phyloP scores from a whole-genome alignment of 2,113 vertebrate species.

The Ctenomys sociabilis region DNA sequence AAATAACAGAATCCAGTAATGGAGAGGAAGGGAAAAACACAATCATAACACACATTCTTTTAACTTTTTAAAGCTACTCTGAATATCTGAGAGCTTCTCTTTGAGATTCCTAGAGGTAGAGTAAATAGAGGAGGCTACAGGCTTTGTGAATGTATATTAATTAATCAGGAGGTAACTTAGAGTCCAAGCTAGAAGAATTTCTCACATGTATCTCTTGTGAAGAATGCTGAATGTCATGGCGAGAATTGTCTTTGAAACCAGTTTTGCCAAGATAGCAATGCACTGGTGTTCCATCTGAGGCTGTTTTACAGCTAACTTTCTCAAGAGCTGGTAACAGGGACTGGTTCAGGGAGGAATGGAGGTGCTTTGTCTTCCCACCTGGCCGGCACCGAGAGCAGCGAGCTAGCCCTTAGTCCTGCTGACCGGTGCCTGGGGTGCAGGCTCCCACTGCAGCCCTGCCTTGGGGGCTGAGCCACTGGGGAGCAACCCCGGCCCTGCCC shows the following conservation, averaged over 20 bases:
- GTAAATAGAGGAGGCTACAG: neutral
- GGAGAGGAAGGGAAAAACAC: neutral
- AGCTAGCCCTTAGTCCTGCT: neutral
- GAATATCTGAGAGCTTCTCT: neutral
- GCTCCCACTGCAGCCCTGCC: neutral
- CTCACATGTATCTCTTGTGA: neutral
- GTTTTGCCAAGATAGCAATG: neutral
- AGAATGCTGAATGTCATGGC: neutral
- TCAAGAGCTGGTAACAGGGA: neutral
- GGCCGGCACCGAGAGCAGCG: neutral
- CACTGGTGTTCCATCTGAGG: neutral
- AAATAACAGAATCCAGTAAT: neutral
- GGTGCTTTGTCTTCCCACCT: neutral
- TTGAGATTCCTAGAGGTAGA: neutral
- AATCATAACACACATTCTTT: neutral
- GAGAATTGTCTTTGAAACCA: neutral
- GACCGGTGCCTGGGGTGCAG: accelerated
- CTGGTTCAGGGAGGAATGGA: neutral
- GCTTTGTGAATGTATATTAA: neutral
- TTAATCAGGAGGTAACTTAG: neutral
- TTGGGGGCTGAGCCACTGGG: too few relatives aligned
- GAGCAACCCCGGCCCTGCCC: neutral
- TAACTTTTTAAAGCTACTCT: neutral
- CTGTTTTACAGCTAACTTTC: neutral
- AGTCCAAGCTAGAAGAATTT: neutral